A percentile compares a stretch with the other conserved stretches of the same genome.
These are phyloP conservation scores for Rhodophaea formosa DNA, from an alignment of 2,888 invertebrate species.

Conservation along the genomic window DNA sequence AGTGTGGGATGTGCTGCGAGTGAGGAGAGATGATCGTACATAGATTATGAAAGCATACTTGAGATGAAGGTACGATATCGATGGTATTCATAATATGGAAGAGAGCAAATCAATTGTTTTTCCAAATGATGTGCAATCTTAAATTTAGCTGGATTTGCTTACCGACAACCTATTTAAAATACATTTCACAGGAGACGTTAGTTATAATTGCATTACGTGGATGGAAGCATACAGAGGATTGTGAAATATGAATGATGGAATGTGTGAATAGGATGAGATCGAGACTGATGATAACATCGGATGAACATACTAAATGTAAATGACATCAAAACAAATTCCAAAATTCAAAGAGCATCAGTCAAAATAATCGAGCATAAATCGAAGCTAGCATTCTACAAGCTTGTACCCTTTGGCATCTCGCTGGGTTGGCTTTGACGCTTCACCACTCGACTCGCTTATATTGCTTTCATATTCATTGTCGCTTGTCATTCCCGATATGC, in stretches of 20 bases:
- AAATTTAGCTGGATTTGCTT: neutral
- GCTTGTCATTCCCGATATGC: conserved; percentile 81
- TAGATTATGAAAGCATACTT: neutral
- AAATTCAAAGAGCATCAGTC: conserved; percentile 65
- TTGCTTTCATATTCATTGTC: conserved; percentile 80
- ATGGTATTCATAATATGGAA: neutral
- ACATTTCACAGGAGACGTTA: neutral
- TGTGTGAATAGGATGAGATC: conserved; percentile 11
- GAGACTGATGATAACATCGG: conserved; percentile 7
- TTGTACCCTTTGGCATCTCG: conserved; percentile 76
- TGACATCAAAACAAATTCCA: conserved; percentile 38
- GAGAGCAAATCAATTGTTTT: neutral
- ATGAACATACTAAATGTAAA: conserved; percentile 25
- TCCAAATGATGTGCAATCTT: neutral
- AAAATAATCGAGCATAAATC: conserved; percentile 64
- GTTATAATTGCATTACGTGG: conserved; percentile 6
- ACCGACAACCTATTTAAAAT: neutral
- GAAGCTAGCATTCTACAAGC: conserved; percentile 74
- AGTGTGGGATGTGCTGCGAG: neutral
- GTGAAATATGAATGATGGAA: conserved; percentile 29
- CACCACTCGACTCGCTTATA: conserved; percentile 77
- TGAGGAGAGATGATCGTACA: neutral
- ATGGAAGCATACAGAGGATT: conserved; percentile 14
- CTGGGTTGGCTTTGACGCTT: conserved; percentile 72
- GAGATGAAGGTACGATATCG: neutral